Evolutionary conservation across 2,888 invertebrate species (phyloP).

Genomic region (Belgica antarctica): DNA sequence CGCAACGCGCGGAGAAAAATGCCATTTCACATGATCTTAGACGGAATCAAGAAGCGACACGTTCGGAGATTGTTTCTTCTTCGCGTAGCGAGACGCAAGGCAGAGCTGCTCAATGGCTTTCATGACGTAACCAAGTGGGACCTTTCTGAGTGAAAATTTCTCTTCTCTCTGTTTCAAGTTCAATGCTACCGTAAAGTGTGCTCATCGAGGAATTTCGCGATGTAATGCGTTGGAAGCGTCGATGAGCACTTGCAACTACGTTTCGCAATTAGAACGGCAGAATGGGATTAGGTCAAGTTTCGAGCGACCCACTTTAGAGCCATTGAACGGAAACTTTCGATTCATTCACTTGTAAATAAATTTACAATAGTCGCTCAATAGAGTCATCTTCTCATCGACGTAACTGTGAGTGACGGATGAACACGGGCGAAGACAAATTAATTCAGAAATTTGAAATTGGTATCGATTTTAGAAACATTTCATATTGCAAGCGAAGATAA

Average conservation of each 20-base stretch:
- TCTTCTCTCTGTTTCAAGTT: conserved; percentile 37
- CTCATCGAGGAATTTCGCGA: neutral
- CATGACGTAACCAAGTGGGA: conserved; percentile 1
- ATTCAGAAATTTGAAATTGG: neutral
- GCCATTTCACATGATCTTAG: neutral
- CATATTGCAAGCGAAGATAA: too few relatives aligned
- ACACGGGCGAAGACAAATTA: too few relatives aligned
- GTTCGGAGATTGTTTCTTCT: neutral
- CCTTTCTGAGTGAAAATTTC: neutral
- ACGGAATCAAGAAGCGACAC: neutral
- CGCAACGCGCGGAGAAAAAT: too few relatives aligned
- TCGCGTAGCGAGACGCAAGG: neutral
- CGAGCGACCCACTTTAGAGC: neutral
- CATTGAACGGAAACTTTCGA: neutral
- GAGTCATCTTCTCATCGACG: neutral
- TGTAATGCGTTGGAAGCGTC: neutral
- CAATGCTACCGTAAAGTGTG: conserved; percentile 22
- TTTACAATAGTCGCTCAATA: neutral
- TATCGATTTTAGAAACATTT: neutral
- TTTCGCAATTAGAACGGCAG: neutral
- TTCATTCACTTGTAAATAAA: neutral
- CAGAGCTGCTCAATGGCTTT: neutral
- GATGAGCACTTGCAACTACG: neutral
- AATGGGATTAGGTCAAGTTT: conserved; percentile 17
- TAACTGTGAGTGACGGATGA: too few relatives aligned